Evolutionary conservation across 2,888 invertebrate species (phyloP).

Genomic region (Ypsolopha sequella): DNA sequence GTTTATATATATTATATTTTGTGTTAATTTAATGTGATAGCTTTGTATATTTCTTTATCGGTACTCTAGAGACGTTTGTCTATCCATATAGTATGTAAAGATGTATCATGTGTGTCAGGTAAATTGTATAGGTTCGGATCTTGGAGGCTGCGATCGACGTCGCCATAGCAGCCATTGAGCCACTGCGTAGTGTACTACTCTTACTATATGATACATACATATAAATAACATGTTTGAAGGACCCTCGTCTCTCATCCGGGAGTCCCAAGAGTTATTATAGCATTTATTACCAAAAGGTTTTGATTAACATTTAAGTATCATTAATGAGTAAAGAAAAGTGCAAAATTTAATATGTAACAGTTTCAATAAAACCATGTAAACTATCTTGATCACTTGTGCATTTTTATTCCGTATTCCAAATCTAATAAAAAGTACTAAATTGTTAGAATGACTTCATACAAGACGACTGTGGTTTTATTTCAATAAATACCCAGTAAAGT

Average conservation of each 20-base stretch:
- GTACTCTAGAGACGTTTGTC: constrained; percentile 34
- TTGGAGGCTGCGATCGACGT: constrained; percentile 8
- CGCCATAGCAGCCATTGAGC: background rate
- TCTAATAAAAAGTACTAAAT: background rate
- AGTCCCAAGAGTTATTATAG: constrained; percentile 60
- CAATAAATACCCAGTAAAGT: too few species aligned
- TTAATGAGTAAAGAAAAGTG: constrained; percentile 61
- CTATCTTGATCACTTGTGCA: constrained; percentile 54
- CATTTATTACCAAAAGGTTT: constrained; percentile 70
- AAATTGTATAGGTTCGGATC: constrained; percentile 16
- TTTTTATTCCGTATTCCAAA: constrained; percentile 9
- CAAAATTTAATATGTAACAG: constrained; percentile 68
- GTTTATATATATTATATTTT: constrained; percentile 62
- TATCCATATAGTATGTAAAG: constrained; percentile 33
- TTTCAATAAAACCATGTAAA: constrained; percentile 68
- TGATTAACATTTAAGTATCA: constrained; percentile 60
- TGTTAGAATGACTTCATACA: too few species aligned
- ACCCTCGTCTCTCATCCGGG: constrained; percentile 45
- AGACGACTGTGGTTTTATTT: too few species aligned
- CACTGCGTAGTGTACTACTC: background rate
- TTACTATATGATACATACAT: background rate
- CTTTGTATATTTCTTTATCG: constrained; percentile 65
- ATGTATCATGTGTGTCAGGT: constrained; percentile 17
- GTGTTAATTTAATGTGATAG: constrained; percentile 69
- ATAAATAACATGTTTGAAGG: constrained; percentile 28